Base-by-base conservation (phyloP, 2,888 invertebrate genomes). In the Dryadula phaetusa region DNA sequence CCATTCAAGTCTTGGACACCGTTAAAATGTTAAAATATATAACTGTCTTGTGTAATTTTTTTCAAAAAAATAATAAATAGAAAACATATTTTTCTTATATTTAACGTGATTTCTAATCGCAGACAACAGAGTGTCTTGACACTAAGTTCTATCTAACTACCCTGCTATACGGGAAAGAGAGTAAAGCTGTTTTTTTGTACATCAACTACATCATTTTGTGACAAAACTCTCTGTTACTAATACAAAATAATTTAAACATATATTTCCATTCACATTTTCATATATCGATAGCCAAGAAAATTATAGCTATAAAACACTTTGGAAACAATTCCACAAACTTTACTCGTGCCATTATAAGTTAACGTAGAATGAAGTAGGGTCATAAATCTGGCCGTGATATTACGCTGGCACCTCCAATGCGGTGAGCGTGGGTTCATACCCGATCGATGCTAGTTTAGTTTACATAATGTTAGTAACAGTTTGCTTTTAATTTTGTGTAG, bases 341-440 rank as follows among this genome's bases (percentile, higher is more conserved):
- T 64, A 49, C 49, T 28, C 49, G 25, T 28, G 25, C 37, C 54
- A 40, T 64, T 58, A 64, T 64, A 64, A 64, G 40, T 64, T 64
- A 46, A 18, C 40, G 62, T 47, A 44, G 64, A 20, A 62, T 20
- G 62, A 62, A 58, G 46, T 46, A 47, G 37, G 56, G 56, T 18
- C 14, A 67, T 67, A 67, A 67, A 67, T 67, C 63, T 66, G 25
- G 46, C 18, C 56, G 10, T 47, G 54, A 67, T 67, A 62, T 61
- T 58, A 46, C 8, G 58, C 25, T 56, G 54, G 64, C 64, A 52
- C 37, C 49, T 64, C 54, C 52, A 62, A 56, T 58, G 58, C 60
- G 54, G 54, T 66, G 3, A 46, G 46, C 49, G 60, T 62, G 58
- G 58, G 62, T 69, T 61, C 64, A 42, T 47, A 61, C 34, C 61